These are phyloP conservation scores for Alcedo atthis DNA, from an alignment of 2,797 vertebrate genomes.

Conservation along the genomic window DNA sequence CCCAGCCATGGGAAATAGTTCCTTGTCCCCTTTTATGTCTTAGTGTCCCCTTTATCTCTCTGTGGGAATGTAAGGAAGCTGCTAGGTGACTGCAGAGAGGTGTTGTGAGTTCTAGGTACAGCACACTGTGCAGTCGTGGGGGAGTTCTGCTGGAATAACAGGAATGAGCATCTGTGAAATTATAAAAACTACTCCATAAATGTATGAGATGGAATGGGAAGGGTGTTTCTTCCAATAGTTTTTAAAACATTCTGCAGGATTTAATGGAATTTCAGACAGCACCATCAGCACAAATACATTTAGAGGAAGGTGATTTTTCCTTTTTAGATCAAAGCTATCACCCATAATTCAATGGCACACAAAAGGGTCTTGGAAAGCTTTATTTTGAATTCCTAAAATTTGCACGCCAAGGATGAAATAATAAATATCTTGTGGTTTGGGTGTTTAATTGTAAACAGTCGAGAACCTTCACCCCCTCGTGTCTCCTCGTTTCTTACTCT, in stretches of 20 bases:
- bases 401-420: not conserved
- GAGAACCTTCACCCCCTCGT: not conserved
- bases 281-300: fast-evolving
- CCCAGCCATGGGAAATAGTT: not conserved
- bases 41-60: not conserved
- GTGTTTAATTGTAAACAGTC: constrained; percentile 22
- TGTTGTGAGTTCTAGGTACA: not conserved
- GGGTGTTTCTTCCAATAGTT: not conserved
- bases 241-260: not conserved
- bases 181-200: not conserved
- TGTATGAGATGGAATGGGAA: not conserved
- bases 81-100: not conserved
- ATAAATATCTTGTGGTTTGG: constrained; percentile 11
- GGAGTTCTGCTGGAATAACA: not conserved
- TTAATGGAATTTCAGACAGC: not conserved
- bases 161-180: not conserved
- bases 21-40: not conserved
- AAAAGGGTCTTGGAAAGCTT: not conserved
- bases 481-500: not conserved
- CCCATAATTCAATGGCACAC: not conserved
- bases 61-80: not conserved
- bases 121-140: fast-evolving
- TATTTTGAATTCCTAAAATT: not conserved
- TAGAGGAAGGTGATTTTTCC: not conserved
- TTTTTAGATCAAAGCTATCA: not conserved